phyloP scores from a whole-genome alignment of 37 sponge, comb jelly and placozoan genomes.

The Eunapius fragilis region DNA sequence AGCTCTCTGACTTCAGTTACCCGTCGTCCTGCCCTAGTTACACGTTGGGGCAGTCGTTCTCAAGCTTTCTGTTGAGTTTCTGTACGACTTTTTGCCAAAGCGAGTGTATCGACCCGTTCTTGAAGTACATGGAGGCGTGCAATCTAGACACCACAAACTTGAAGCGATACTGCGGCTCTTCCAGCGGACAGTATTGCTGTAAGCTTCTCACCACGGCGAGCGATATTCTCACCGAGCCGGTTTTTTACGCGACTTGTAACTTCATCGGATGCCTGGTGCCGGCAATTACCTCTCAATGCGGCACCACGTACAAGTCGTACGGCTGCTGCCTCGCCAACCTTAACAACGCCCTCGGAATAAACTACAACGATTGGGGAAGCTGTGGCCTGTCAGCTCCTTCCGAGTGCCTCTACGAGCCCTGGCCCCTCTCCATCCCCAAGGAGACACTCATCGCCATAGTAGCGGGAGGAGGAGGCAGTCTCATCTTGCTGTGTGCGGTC shows the following conservation, averaged over 20 bases:
- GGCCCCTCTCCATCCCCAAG: background rate
- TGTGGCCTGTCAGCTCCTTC: background rate
- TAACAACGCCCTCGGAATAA: background rate
- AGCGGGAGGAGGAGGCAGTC: background rate
- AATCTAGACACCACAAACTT: background rate
- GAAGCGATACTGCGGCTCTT: background rate
- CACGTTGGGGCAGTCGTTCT: background rate
- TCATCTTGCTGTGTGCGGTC: background rate
- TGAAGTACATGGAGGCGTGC: background rate
- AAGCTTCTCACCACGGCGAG: background rate
- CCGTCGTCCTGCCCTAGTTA: background rate
- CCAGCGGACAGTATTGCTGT: background rate
- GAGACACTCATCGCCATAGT: background rate
- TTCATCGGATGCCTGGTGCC: too few species aligned
- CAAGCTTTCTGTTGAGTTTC: background rate
- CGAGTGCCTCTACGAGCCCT: background rate
- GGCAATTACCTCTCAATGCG: background rate
- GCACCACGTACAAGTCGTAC: background rate
- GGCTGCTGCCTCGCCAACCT: background rate
- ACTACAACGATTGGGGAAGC: background rate
- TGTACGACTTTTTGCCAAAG: background rate
- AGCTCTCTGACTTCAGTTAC: background rate
- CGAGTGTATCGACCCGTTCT: background rate
- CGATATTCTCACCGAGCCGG: background rate
- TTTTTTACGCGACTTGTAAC: background rate